Evolutionary conservation across 2,797 vertebrate species (phyloP).

Genomic region (Lagorchestes hirsutus): DNA sequence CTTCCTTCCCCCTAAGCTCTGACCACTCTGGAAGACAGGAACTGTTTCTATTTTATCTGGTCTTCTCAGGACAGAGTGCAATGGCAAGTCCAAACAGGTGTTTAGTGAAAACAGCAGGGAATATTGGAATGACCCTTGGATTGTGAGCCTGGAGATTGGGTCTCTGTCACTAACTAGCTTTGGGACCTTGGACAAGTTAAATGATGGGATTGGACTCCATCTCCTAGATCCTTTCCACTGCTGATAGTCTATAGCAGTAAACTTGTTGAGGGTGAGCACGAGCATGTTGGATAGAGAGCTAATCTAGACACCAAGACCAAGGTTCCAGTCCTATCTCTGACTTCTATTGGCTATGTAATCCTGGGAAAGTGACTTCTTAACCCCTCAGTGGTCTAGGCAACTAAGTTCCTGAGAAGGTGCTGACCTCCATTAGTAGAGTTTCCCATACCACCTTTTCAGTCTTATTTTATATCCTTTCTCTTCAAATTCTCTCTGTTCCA

Average conservation of each 20-base stretch:
- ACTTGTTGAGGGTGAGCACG: neutral
- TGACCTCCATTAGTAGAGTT: neutral
- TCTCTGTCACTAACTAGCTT: neutral
- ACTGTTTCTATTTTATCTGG: neutral
- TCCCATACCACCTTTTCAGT: neutral
- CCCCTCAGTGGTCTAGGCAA: neutral
- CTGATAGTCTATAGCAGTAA: neutral
- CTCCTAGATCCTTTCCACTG: neutral
- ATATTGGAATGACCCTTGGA: slow-evolving; percentile 3
- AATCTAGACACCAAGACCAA: neutral
- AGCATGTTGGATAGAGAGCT: neutral
- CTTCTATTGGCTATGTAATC: neutral
- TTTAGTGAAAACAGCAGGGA: neutral
- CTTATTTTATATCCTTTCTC: neutral
- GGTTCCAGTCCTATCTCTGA: neutral
- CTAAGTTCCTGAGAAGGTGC: neutral
- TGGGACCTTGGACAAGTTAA: slow-evolving; percentile 27
- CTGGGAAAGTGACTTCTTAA: neutral
- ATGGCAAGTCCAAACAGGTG: neutral
- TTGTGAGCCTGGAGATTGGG: neutral
- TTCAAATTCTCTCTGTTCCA: neutral
- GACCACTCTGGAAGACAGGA: neutral
- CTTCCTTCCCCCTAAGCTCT: too few species aligned
- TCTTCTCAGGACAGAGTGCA: neutral
- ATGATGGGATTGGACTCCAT: neutral